Base-by-base conservation (phyloP, 1,140 invertebrate genomes). In the Drosophila bifasciata region DNA sequence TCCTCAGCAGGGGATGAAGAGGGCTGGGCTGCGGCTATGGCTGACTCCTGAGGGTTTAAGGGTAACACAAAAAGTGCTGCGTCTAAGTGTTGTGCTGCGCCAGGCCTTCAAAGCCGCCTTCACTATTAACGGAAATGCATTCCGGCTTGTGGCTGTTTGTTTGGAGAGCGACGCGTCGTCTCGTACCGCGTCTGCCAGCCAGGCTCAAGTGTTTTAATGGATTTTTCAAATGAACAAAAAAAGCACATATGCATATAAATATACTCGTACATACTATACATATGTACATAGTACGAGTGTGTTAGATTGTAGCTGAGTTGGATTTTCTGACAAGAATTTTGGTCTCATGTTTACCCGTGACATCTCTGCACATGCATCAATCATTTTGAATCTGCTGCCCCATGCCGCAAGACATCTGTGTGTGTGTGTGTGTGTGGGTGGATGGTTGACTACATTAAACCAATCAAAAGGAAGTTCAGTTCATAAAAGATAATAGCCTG, bases 401-500 rank as follows among this genome's bases (percentile, higher is more conserved):
- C 32, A 36, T 36, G 9, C 16, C 15, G 46, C 6, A 39, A 28
- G 58, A 55, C 72, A 72, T 76, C 77, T 28, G 28, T 9, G 8
- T 19, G 19, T n/a, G n/a, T n/a, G n/a, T n/a, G n/a, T n/a, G n/a
- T n/a, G 19, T 61, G 45, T 50, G 58, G 49, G 6, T 25, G 23
- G 23, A 0, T 25, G 23, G 23, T 3, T 36, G 1, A 49, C 32
- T 13, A 28, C 45, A 72, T 74, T 72, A 66, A 63, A 67, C 73
- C 80, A 79, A 81, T 86, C 73, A 70, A 64, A 70, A 49, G 21
- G 50, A 77, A 70, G 76, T 76, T 77, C 70, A 88, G 84, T 88
- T 88, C 78, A 88, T 88, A 88, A 88, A 88, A 79, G 75, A 88
- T 88, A 88, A 88, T 88, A 88, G 72, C 77, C 81, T 63, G 73